A percentile compares a stretch with the other conserved stretches of the same genome.
Conservation (phyloP, 2,888 invertebrate genomes). For the Caenorhabditis sp. region DNA sequence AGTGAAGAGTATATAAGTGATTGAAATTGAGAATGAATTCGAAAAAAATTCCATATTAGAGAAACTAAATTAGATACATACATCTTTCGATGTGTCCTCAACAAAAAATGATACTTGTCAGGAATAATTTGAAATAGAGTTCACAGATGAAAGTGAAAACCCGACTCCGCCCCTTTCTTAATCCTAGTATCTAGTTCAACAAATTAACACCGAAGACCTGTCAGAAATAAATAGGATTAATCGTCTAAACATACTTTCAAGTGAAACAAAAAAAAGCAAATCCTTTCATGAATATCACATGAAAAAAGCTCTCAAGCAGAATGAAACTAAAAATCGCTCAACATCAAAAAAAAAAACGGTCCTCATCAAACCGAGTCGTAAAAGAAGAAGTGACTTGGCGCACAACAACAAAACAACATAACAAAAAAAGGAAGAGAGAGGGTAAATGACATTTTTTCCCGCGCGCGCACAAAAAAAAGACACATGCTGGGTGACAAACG, state of each 20-base stretch:
- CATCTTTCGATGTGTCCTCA: no score
- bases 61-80: no score
- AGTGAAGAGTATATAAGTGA: no score
- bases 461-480: neutral
- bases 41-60: no score
- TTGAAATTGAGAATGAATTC: no score
- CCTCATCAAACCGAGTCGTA: neutral
- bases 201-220: neutral
- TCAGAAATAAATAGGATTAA: neutral
- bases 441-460: neutral
- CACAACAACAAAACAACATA: slow-evolving; percentile 4
- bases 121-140: no score
- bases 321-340: slow-evolving; percentile 2
- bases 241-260: slow-evolving; percentile 7
- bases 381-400: neutral
- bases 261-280: slow-evolving; percentile 1
- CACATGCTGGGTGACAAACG: neutral
- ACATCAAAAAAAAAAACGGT: neutral
- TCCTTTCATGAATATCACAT: neutral
- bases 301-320: neutral
- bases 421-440: neutral
- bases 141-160: no score
- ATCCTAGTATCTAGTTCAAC: no score
- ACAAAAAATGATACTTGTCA: no score
- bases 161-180: no score